phyloP scores from a whole-genome alignment of 2,797 vertebrate species.

The Cuculus canorus region DNA sequence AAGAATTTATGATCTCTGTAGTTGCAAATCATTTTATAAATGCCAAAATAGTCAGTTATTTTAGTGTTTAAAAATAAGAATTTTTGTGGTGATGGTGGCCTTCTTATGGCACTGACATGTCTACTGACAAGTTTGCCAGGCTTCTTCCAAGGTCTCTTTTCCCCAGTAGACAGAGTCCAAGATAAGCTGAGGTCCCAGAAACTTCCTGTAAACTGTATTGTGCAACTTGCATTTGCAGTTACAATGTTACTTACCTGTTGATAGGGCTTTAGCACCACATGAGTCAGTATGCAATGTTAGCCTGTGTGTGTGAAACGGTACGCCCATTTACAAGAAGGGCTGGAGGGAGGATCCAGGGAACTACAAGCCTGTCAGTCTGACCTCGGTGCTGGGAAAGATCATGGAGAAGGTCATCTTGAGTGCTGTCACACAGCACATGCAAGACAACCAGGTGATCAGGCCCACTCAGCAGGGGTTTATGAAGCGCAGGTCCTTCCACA shows the following conservation, averaged over 20 bases:
- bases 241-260: not conserved
- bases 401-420: no score
- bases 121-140: not conserved
- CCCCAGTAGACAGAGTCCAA: not conserved
- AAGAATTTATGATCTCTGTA: not conserved
- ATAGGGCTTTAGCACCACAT: not conserved
- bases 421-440: no score
- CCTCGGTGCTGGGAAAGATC: no score
- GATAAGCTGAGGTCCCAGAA: not conserved
- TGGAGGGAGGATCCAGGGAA: no score
- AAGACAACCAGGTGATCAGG: no score
- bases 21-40: not conserved
- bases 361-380: no score
- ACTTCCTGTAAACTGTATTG: not conserved
- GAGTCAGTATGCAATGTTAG: not conserved
- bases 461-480: no score
- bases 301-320: not conserved
- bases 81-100: not conserved
- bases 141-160: not conserved
- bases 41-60: not conserved
- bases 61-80: not conserved
- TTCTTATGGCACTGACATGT: not conserved
- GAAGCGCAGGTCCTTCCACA: no score
- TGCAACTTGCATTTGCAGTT: not conserved
- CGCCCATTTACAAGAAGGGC: no score